Evolutionary conservation across 2,888 invertebrate species (phyloP), one percentile per base, ranked within the genome.

Genomic region (Xestia rhomboidea): DNA sequence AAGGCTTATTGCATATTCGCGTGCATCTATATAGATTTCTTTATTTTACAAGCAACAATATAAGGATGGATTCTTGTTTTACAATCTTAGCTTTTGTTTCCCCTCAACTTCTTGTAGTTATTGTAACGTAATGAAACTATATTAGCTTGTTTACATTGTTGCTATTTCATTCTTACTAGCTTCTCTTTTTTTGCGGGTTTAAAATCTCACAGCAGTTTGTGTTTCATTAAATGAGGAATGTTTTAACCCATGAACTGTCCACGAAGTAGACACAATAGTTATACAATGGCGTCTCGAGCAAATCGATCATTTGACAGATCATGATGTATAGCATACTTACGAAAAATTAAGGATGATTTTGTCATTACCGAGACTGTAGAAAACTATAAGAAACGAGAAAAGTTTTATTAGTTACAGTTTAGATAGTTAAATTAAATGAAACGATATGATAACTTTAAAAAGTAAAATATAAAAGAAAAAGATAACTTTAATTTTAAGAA

Each of bases 21-120:
- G 21, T 66, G 62, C 49, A 71, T 83, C 21, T 66, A 34, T 66
- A 63, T 41, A 41, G 54, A 72, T 54, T 18, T 60, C n/a, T 67
- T 57, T 15, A 54, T 75, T 66, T 51, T n/a, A 69, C 24, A 62
- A 64, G 41, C 11, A 38, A 7, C 7, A 2, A 24, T 63, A 24
- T 63, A 38, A 24, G 63, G 13, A 62, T 30, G 3, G 18, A 10
- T 30, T 60, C n/a, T n/a, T 54, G 60, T 3, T 49, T 18, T 21
- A 49, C 27, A 57, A 60, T 4, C 30, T 21, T 30, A 21, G 18
- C 11, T 21, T 30, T 30, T 30, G 30, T 18, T 60, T 30, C 0
- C 60, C 10, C 1, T 57, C 1, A 30, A 57, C 27, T 57, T 18
- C 27, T 18, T 18, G 3, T 18, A 8, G 7, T 27, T 57, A 27